Evolutionary conservation across 2,888 invertebrate genomes (phyloP).

Genomic region (Hipparchia semele): DNA sequence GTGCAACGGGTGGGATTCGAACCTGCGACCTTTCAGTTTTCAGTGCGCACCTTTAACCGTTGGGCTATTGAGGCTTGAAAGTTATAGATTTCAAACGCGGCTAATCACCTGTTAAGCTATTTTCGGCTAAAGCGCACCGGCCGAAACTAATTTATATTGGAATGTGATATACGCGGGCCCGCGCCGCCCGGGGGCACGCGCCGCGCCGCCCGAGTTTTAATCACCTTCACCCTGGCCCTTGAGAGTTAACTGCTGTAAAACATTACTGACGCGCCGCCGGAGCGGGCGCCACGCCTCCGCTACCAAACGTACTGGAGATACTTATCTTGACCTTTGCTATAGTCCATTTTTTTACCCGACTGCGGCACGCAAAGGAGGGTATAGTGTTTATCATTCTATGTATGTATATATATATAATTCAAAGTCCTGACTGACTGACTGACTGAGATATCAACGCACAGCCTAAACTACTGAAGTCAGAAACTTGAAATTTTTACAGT

Average conservation of each 20-base stretch:
- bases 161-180: constrained; percentile 78
- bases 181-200: constrained; percentile 68
- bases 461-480: no score
- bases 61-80: no score
- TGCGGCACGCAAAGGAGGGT: no score
- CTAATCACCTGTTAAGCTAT: constrained; percentile 56
- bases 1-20: no score
- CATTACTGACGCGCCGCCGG: constrained; percentile 57
- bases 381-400: no score
- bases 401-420: no score
- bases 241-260: constrained; percentile 68
- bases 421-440: no score
- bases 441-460: no score
- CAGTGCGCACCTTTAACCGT: no score
- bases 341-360: neutral
- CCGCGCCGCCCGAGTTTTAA: constrained; percentile 71
- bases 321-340: constrained; percentile 29
- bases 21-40: no score
- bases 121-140: constrained; percentile 71
- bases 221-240: constrained; percentile 67
- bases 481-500: no score
- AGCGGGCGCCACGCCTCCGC: constrained; percentile 58
- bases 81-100: constrained; percentile 45
- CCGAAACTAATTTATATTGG: constrained; percentile 81
- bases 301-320: constrained; percentile 33